These are phyloP conservation scores for Hylyphantes graminicola DNA, from an alignment of 1,140 invertebrate genomes.

Conservation along the genomic window DNA sequence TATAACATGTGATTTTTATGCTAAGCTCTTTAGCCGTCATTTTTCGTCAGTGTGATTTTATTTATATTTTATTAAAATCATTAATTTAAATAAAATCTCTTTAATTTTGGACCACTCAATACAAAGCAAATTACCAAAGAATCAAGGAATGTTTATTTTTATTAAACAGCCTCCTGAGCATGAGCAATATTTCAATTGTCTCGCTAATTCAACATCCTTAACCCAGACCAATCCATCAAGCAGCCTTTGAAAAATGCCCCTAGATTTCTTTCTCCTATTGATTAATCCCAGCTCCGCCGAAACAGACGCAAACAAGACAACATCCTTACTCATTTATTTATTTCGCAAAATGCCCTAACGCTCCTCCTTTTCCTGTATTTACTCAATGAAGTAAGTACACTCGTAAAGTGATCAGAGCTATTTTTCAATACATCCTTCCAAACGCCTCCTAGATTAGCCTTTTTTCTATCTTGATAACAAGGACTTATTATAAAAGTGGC, in stretches of 20 bases:
- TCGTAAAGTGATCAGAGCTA: conserved; percentile 19
- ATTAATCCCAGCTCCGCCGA: conserved; percentile 16
- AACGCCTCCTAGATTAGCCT: conserved; percentile 27
- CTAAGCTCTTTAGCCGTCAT: no score
- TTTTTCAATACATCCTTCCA: conserved; percentile 32
- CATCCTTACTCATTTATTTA: conserved; percentile 42
- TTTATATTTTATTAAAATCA: no score
- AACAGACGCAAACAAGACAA: conserved; percentile 47
- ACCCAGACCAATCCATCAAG: background rate
- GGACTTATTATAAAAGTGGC: no score
- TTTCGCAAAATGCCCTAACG: conserved; percentile 4
- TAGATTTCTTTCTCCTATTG: background rate
- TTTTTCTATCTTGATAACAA: background rate
- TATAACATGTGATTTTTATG: no score
- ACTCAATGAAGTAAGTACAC: conserved; percentile 48
- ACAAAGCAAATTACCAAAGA: no score
- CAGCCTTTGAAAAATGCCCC: conserved; percentile 27
- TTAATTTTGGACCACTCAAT: no score
- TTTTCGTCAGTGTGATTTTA: no score
- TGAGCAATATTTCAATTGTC: no score
- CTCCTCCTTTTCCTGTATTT: conserved; percentile 1
- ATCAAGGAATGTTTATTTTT: no score
- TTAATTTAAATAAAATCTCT: no score
- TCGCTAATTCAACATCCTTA: no score
- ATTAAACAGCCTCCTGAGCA: no score